Base-by-base conservation (phyloP, 2,888 invertebrate species). In the Chesias legatella region DNA sequence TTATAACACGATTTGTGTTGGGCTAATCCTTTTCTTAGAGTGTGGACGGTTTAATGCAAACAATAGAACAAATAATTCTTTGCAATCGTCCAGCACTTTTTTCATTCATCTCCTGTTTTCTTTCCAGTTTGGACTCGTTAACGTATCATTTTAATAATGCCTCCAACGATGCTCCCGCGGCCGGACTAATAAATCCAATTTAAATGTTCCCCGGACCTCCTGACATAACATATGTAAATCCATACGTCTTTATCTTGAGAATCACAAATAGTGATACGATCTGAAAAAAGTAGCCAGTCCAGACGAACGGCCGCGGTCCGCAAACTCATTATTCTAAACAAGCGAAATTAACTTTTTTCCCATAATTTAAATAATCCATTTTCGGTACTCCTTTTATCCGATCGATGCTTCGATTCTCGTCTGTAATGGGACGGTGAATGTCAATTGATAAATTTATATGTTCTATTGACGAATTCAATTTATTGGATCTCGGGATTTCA, bases 211-310 rank as follows among this genome's bases (percentile, higher is more conserved):
- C 73, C 69, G 76, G 82, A 76, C 84, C 78, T 74, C 31, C 70
- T 83, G 82, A 81, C 79, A 85, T 82, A 83, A 84, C 85, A 84
- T 85, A 88, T 88, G 88, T 86, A 79, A 85, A 88, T 86, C 63
- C 75, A 84, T 85, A 86, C 85, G 72, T 81, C 83, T 84, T 86
- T 86, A 86, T 86, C 86, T 84, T 79, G 60, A 70, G 76, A 78
- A 85, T 86, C 86, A 77, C 78, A 84, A 80, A 81, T 76, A 73
- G 77, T 77, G 73, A 72, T 67, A 63, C 67, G 73, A 71, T 70
- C 71, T 74, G 73, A 79, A 72, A 75, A 71, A 62, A 56, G 54
- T 47, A 62, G 58, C 58, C 68, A 53, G 83, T 81, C 83, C 83
- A 77, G 80, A 61, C 84, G 83, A 86, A 83, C 84, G 85, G 85